Evolutionary conservation across 2,113 vertebrate species (phyloP).

Genomic region (Cottus gobio): DNA sequence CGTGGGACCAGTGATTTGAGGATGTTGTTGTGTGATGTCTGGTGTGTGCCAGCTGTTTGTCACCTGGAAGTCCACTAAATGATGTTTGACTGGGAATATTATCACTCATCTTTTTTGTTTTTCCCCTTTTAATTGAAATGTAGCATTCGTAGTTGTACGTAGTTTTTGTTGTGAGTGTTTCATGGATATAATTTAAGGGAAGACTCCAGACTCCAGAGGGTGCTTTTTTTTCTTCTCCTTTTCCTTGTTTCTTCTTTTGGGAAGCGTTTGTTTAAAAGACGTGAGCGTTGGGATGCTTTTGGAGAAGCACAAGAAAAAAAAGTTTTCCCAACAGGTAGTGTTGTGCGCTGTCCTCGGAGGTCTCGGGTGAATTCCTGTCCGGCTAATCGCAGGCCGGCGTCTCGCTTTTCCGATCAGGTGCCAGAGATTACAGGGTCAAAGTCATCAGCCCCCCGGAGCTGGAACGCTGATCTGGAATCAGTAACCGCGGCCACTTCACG

Average conservation of each 20-base stretch:
- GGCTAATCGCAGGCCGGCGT: constrained; percentile 46
- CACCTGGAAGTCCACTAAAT: constrained; percentile 60
- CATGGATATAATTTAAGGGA: constrained; percentile 68
- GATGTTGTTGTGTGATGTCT: constrained; percentile 36
- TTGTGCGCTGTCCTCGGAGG: constrained; percentile 50
- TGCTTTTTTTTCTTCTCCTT: constrained; percentile 19
- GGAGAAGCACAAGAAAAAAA: constrained; percentile 48
- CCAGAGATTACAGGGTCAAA: constrained; percentile 54
- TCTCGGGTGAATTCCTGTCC: constrained; percentile 42
- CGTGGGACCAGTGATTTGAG: constrained; percentile 65
- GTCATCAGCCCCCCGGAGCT: constrained; percentile 11
- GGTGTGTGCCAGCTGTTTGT: constrained; percentile 42
- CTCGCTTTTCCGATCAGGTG: constrained; percentile 59
- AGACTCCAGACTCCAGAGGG: constrained; percentile 36
- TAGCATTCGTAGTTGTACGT: constrained; percentile 71
- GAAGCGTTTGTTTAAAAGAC: constrained; percentile 9
- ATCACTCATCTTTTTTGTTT: constrained; percentile 37
- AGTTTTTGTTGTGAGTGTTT: constrained; percentile 56
- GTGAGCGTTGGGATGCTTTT: constrained; percentile 28
- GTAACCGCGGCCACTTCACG: constrained; percentile 25
- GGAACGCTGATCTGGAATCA: constrained; percentile 64
- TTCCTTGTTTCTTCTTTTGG: neutral
- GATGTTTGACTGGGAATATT: constrained; percentile 79
- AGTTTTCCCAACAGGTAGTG: too few species aligned
- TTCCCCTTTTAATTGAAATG: constrained; percentile 54